Conservation (phyloP, 1,140 invertebrate species). For the Sycobia sp. region DNA sequence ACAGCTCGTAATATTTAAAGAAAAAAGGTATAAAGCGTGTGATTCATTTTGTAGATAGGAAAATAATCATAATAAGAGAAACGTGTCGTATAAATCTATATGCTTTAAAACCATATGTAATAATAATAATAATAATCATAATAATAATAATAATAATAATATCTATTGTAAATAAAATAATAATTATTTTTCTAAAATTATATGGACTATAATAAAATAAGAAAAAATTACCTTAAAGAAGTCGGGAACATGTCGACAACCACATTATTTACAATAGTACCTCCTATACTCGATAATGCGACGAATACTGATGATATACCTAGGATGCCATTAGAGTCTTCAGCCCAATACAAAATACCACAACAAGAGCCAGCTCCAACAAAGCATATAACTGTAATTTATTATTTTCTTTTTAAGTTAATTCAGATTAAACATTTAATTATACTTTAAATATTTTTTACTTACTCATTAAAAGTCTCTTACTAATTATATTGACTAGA, state of each 20-base stretch:
- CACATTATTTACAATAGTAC: constrained; percentile 49
- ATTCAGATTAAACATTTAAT: not conserved
- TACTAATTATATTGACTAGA: constrained; percentile 54
- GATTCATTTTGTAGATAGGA: too few relatives aligned
- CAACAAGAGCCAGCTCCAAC: constrained; percentile 48
- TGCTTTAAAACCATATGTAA: too few relatives aligned
- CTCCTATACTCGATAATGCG: constrained; percentile 52
- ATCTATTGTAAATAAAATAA: too few relatives aligned
- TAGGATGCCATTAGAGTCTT: constrained; percentile 47
- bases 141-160: too few relatives aligned
- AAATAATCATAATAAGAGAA: too few relatives aligned
- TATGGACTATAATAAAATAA: not conserved
- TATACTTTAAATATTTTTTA: not conserved
- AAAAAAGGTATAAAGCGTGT: too few relatives aligned
- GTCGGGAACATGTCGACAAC: constrained; percentile 56
- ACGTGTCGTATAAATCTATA: too few relatives aligned
- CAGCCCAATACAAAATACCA: constrained; percentile 49
- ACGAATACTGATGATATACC: constrained; percentile 52
- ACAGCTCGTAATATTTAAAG: too few relatives aligned
- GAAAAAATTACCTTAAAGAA: constrained; percentile 43
- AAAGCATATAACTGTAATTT: constrained; percentile 51
- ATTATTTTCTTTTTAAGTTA: not conserved
- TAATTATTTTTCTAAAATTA: too few relatives aligned
- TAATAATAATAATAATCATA: too few relatives aligned
- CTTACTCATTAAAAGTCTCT: constrained; percentile 52